phyloP scores from a whole-genome alignment of 2,888 invertebrate species.

The Tribolium freemani region DNA sequence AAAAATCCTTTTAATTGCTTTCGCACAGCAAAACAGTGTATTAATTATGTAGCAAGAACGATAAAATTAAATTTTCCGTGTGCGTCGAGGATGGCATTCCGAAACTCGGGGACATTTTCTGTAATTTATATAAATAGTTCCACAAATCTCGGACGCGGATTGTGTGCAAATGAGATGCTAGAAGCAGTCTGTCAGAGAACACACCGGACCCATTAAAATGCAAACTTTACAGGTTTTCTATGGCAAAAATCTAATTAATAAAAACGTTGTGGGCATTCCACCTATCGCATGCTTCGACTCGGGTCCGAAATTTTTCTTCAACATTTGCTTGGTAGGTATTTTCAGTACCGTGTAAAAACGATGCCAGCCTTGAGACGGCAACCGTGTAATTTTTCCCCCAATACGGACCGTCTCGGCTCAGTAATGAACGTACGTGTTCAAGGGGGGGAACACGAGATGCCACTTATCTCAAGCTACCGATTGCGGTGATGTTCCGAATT shows the following conservation, averaged over 20 bases:
- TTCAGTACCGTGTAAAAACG: slow-evolving; percentile 23
- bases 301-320: not conserved
- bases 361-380: slow-evolving; percentile 32
- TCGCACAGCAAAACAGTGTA: slow-evolving; percentile 39
- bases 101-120: slow-evolving; percentile 54
- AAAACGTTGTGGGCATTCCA: slow-evolving; percentile 29
- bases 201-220: slow-evolving; percentile 57
- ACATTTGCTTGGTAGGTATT: slow-evolving; percentile 10
- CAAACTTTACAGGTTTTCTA: slow-evolving; percentile 48
- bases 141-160: slow-evolving; percentile 58
- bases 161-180: slow-evolving; percentile 61
- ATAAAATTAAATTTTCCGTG: slow-evolving; percentile 38
- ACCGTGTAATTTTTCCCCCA: slow-evolving; percentile 38
- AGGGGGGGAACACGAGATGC: slow-evolving; percentile 41
- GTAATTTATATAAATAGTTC: slow-evolving; percentile 60
- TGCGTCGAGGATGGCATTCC: slow-evolving; percentile 48
- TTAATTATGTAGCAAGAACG: slow-evolving; percentile 41
- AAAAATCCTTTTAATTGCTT: slow-evolving; percentile 42
- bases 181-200: slow-evolving; percentile 55
- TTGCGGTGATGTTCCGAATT: slow-evolving; percentile 42
- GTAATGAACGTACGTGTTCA: slow-evolving; percentile 42
- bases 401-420: slow-evolving; percentile 30
- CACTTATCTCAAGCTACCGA: slow-evolving; percentile 43
- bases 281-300: slow-evolving; percentile 20
- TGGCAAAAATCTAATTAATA: slow-evolving; percentile 54